Evolutionary conservation across 2,113 vertebrate genomes (phyloP).

Genomic region (Urocitellus parryii): DNA sequence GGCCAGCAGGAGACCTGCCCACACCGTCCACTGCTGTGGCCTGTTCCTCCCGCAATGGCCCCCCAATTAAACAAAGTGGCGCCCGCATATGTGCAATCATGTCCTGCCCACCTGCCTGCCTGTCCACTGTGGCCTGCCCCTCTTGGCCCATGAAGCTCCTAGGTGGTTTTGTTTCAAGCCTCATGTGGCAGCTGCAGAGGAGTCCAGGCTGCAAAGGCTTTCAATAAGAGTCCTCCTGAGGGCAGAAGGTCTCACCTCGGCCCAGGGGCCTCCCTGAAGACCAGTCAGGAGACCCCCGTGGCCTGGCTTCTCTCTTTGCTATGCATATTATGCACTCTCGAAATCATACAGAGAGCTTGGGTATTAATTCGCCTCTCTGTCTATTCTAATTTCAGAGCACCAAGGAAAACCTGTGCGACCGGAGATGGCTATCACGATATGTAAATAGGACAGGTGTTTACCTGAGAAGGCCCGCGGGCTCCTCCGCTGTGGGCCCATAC

Average conservation of each 20-base stretch:
- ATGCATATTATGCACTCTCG: neutral
- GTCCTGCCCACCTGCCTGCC: neutral
- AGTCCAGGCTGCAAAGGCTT: neutral
- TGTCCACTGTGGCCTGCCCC: neutral
- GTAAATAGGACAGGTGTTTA: conserved; percentile 77
- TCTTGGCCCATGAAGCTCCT: neutral
- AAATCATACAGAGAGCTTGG: conserved; percentile 47
- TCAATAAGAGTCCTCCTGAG: neutral
- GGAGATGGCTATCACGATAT: conserved; percentile 71
- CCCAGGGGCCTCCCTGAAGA: neutral
- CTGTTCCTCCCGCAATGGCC: no score
- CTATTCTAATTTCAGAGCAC: conserved; percentile 69
- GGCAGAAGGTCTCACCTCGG: neutral
- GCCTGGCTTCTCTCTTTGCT: conserved; percentile 5
- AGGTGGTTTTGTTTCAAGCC: neutral
- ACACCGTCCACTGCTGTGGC: no score
- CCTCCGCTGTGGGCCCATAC: conserved; percentile 56
- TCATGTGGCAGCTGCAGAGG: neutral
- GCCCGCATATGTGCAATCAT: fast-evolving
- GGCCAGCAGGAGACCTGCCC: no score
- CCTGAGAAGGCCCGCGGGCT: conserved; percentile 52
- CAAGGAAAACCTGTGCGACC: conserved; percentile 42
- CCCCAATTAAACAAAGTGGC: neutral
- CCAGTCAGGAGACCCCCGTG: neutral
- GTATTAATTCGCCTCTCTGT: conserved; percentile 75